phyloP scores from a whole-genome alignment of 2,797 vertebrate species.

The Hydrocynus forskahlii region DNA sequence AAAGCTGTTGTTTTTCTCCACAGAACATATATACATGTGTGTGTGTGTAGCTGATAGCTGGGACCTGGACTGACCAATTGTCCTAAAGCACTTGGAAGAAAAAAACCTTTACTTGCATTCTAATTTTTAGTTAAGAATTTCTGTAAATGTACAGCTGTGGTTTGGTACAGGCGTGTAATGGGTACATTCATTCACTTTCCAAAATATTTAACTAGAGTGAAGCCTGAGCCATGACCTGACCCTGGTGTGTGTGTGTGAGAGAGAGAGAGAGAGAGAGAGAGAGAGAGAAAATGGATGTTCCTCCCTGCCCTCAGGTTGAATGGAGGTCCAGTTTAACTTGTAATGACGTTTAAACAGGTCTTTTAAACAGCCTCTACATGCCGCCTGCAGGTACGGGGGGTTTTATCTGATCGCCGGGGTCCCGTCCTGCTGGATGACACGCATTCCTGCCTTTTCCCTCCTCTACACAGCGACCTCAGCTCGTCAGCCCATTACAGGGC shows the following conservation, averaged over 20 bases:
- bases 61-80: too few species aligned
- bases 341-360: slow-evolving; percentile 81
- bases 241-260: neutral
- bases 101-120: too few species aligned
- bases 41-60: too few species aligned
- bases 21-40: too few species aligned
- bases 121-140: too few species aligned
- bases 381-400: slow-evolving; percentile 74
- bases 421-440: neutral
- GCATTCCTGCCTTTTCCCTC: slow-evolving; percentile 11
- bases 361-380: slow-evolving; percentile 73
- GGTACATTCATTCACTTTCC: neutral
- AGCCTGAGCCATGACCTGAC: neutral
- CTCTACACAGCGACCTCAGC: neutral
- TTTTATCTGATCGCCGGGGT: slow-evolving; percentile 68
- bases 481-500: neutral
- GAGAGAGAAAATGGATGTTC: slow-evolving; percentile 15
- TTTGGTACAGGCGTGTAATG: neutral
- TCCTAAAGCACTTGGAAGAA: too few species aligned
- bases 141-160: too few species aligned
- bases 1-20: too few species aligned
- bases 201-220: too few species aligned
- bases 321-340: slow-evolving; percentile 81
- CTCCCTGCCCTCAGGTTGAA: slow-evolving; percentile 73
- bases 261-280: too few species aligned